These are phyloP conservation scores for Eurosta solidaginis DNA, from an alignment of 1,140 invertebrate genomes.

Conservation along the genomic window DNA sequence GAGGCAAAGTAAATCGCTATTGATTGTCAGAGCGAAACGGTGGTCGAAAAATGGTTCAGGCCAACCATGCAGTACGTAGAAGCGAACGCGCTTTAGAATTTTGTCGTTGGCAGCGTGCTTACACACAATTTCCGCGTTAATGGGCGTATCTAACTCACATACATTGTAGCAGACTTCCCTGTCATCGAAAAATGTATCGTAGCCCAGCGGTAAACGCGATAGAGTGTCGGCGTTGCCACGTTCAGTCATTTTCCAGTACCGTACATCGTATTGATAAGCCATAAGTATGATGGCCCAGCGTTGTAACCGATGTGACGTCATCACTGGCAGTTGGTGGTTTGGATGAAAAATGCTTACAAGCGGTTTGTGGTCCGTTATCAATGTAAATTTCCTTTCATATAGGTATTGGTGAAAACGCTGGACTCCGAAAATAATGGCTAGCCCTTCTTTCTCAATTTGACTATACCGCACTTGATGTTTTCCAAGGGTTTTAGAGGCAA, in stretches of 20 bases:
- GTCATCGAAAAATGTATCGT: background rate
- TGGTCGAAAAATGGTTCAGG: constrained; percentile 14
- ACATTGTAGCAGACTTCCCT: background rate
- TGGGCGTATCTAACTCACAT: background rate
- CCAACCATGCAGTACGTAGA: background rate
- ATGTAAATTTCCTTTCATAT: constrained; percentile 58
- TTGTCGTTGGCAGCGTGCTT: background rate
- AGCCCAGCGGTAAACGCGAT: constrained; percentile 38
- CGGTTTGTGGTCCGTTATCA: constrained; percentile 62
- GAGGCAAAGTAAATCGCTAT: constrained; percentile 45
- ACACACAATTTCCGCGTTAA: background rate
- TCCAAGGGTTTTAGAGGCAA: constrained; percentile 61
- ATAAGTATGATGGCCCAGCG: constrained; percentile 43
- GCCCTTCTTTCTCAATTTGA: constrained; percentile 64
- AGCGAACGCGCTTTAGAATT: background rate
- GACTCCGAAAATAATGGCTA: constrained; percentile 62
- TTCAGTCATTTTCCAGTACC: constrained; percentile 36
- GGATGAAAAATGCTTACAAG: constrained; percentile 50
- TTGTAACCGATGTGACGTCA: constrained; percentile 46
- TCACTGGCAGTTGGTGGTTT: constrained; percentile 41
- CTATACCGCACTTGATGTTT: constrained; percentile 62
- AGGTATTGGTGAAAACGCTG: constrained; percentile 64
- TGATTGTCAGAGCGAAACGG: background rate
- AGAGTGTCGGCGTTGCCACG: constrained; percentile 42
- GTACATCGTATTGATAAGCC: constrained; percentile 39